Base-by-base conservation (phyloP, 2,113 vertebrate genomes). In the Fukomys damarensis region DNA sequence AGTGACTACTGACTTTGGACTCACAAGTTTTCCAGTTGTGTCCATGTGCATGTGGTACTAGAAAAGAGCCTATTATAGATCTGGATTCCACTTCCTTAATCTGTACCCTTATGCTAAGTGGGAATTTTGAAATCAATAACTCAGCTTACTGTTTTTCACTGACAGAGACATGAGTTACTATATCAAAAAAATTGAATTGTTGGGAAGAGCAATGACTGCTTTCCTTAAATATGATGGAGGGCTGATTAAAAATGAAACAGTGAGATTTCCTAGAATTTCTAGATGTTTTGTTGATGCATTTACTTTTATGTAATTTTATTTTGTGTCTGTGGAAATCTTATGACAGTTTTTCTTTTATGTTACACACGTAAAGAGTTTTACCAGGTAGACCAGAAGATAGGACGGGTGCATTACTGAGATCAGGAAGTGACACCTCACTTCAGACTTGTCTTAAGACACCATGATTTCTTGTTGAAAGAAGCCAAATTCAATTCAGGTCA, bases 231-330 rank as follows among this genome's bases (percentile, higher is more conserved):
- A 35, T 46, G 20, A 94, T 3, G 38, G 89, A 65, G 56, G 72
- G 28, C 52, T 91, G 68, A 35, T 92, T 86, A 24, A 77, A 91
- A 89, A 87, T 61, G 61, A 90, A 87, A 61, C 41, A 74, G 54
- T 85, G n/a, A 81, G 66, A 65, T 72, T 91, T 96, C 92, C 77
- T 96, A 95, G 35, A 84, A 82, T 92, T 41, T 81, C 58, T 66
- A 90, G 61, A 68, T 32, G 54, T 32, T 74, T 94, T 84, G 12
- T 24, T 70, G 82, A 58, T 38, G 16, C 17, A 76, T 87, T 79
- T 58, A 66, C 41, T 87, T 77, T 93, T 85, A 59, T 83, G 32
- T 86, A 41, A 19, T 46, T 85, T 96, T 86, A 80, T 49, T 92
- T 87, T 13, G 5, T 10, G 38, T 91, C 43, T 96, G 30, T 79